Percentiles rank a stretch among this genome's conserved stretches.
These are phyloP conservation scores for Odobenus rosmarus DNA, from an alignment of 2,113 vertebrate genomes.

Conservation along the genomic window DNA sequence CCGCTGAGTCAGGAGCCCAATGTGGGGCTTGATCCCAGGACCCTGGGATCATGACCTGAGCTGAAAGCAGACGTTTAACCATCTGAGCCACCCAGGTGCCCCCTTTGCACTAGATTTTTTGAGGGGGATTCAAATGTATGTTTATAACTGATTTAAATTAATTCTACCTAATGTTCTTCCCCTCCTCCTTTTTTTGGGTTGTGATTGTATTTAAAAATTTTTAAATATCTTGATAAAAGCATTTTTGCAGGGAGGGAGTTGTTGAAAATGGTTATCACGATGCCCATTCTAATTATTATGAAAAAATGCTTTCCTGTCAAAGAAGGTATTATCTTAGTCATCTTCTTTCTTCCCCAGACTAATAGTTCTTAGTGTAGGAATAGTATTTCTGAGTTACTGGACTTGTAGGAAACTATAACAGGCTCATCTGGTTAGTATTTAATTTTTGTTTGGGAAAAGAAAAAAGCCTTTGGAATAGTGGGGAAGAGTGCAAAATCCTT, in stretches of 20 bases:
- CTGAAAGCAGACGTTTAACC: too few species aligned
- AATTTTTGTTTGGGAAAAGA: slow-evolving; percentile 42
- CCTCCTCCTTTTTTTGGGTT: neutral
- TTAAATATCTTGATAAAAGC: slow-evolving; percentile 45
- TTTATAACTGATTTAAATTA: slow-evolving; percentile 52
- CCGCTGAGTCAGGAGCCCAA: too few species aligned
- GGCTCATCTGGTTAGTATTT: slow-evolving; percentile 41
- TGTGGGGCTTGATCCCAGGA: too few species aligned
- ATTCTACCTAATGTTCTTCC: slow-evolving; percentile 12
- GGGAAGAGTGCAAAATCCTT: slow-evolving; percentile 40
- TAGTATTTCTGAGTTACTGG: slow-evolving; percentile 25
- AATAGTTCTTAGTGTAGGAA: slow-evolving; percentile 7
- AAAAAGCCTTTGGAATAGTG: slow-evolving; percentile 33
- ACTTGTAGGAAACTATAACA: slow-evolving; percentile 27
- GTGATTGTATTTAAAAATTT: neutral
- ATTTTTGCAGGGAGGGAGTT: neutral
- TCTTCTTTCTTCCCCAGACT: neutral
- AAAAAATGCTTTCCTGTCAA: neutral
- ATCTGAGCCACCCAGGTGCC: too few species aligned
- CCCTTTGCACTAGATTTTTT: slow-evolving; percentile 5
- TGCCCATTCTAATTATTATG: neutral
- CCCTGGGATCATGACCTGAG: too few species aligned
- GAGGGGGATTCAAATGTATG: neutral
- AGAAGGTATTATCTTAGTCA: neutral
- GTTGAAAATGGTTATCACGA: slow-evolving; percentile 27